Evolutionary conservation across 1,140 invertebrate species (phyloP), one percentile per base, ranked within the genome.

Genomic region (Oncopodura yosiiana): DNA sequence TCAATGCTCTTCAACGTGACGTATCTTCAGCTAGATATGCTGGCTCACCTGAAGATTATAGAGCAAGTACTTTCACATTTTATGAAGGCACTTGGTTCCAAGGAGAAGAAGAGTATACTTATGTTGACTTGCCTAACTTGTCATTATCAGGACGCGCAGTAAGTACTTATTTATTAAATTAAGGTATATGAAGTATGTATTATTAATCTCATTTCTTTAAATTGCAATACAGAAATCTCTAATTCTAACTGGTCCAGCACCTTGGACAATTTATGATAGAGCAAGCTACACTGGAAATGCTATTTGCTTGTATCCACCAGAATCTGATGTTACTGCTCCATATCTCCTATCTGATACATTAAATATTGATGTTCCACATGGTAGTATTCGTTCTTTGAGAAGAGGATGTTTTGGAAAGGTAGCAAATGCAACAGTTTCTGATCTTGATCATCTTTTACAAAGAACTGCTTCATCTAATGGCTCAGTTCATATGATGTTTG

Each of bases 71-170:
- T 41, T 54, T 66, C 48, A 65, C 61, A 1, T 36, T 67, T 5
- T 67, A 63, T 39, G 36, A 50, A 19, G 49, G 34, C 16, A 48
- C 49, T 2, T 56, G 53, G 46, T 67, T 67, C 51, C 60, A 59
- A 24, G 64, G 55, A 14, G 46, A 41, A 1, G 58, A 62, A 32
- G 53, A 56, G 26, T 63, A 51, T 36, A 36, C 54, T 3, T 12
- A 3, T 0, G 6, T 6, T 1, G 50, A 64, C 34, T 23, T 50
- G 0, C 41, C 52, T 11, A 54, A 46, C 18, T 30, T 66, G 5
- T 37, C 21, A 23, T 41, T 49, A 9, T 2, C 44, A 9, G 48
- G 45, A 2, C 12, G 18, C 14, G n/a, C n/a, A n/a, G n/a, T n/a
- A n/a, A n/a, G n/a, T n/a, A n/a, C 46, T 36, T 26, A 6, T 9